Conservation (phyloP, 2,797 vertebrate species). For the Gadopsis bispinosus region DNA sequence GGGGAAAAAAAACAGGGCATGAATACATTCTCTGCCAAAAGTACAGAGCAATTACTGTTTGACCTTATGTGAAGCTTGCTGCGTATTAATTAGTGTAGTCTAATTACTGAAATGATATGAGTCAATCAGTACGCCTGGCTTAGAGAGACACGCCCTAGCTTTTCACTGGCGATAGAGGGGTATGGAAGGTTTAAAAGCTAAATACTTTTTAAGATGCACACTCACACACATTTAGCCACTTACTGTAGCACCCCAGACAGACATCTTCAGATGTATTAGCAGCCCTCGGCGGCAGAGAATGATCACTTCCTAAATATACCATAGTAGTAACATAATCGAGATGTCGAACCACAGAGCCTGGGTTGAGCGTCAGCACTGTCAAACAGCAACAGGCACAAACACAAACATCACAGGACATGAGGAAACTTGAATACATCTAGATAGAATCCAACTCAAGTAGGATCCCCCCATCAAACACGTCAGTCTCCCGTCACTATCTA, state of each 20-base stretch:
- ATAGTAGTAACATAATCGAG: neutral
- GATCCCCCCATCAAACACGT: conserved; percentile 4
- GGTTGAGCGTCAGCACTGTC: neutral
- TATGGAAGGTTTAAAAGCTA: neutral
- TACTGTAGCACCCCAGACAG: neutral
- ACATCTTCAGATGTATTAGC: neutral
- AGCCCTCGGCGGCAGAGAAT: neutral
- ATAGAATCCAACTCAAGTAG: neutral
- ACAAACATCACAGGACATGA: neutral
- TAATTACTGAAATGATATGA: conserved; percentile 35
- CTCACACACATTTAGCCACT: neutral
- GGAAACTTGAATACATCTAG: neutral
- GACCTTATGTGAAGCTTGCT: conserved; percentile 33
- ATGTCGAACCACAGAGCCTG: neutral
- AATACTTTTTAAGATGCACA: neutral
- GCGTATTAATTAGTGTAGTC: conserved; percentile 38
- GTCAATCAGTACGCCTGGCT: conserved; percentile 23
- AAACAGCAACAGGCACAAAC: neutral
- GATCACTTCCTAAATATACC: neutral
- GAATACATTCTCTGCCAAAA: conserved; percentile 29
- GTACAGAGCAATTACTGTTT: conserved; percentile 46
- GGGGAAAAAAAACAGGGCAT: neutral
- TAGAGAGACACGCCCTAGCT: neutral
- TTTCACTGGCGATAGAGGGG: neutral
- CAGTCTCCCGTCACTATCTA: conserved; percentile 11